phyloP scores from a whole-genome alignment of 2,888 invertebrate species.

The Penaeus monodon region DNA sequence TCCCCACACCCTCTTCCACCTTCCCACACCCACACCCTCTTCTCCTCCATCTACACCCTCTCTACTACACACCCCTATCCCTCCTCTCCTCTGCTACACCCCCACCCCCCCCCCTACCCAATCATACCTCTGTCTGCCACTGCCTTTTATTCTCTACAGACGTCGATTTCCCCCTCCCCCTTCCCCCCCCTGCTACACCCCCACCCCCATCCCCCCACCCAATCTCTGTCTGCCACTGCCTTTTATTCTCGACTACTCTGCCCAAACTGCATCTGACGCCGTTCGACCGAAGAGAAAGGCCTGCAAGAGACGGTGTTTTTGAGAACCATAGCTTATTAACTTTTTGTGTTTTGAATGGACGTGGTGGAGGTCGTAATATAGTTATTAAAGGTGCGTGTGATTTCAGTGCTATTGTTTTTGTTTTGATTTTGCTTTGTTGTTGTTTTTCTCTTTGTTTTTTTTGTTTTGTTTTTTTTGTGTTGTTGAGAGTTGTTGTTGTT shows the following conservation, averaged over 20 bases:
- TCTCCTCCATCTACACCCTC: background rate
- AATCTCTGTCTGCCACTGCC: background rate
- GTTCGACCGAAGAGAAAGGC: background rate
- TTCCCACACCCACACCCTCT: no score
- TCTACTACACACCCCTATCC: background rate
- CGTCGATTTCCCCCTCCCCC: background rate
- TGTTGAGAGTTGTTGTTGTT: no score
- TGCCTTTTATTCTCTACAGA: background rate
- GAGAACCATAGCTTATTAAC: no score
- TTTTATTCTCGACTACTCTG: background rate
- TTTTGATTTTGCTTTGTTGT: no score
- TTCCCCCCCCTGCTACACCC: background rate
- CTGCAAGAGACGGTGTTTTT: no score
- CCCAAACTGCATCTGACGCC: background rate
- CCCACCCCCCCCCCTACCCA: background rate
- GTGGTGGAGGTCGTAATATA: no score
- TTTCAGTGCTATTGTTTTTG: no score
- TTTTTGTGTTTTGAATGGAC: no score
- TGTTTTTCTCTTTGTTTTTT: no score
- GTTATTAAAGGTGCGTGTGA: no score
- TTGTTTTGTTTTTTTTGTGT: no score
- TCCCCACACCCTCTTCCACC: no score
- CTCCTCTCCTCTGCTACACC: background rate
- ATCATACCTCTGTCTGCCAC: background rate
- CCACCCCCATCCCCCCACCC: background rate